Conservation (phyloP, 1,140 invertebrate genomes). For the Drosophila setifemur region DNA sequence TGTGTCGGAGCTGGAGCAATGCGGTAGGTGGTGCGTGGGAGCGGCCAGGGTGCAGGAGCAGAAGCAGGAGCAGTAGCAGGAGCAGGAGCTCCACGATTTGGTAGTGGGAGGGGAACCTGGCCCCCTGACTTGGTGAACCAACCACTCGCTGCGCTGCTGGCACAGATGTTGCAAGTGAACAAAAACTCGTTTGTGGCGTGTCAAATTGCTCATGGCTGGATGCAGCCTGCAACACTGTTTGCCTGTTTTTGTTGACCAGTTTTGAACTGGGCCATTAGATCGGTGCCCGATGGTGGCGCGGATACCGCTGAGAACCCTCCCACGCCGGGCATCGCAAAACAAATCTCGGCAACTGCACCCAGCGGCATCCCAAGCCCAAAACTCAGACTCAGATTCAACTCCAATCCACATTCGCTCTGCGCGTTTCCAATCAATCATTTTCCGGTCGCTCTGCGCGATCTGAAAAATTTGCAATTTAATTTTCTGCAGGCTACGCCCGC, state of each 20-base stretch:
- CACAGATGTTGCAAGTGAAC: slow-evolving; percentile 62
- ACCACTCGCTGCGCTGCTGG: slow-evolving; percentile 39
- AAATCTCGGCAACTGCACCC: slow-evolving; percentile 18
- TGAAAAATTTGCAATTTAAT: slow-evolving; percentile 53
- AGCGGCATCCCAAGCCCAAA: background rate
- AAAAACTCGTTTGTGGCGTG: slow-evolving; percentile 66
- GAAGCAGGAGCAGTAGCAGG: no score
- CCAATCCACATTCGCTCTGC: slow-evolving; percentile 19
- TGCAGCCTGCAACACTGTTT: slow-evolving; percentile 18
- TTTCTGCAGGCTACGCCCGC: slow-evolving; percentile 27
- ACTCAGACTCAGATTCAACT: background rate
- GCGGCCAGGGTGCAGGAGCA: no score
- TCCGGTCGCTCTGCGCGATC: background rate
- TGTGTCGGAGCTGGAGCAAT: slow-evolving; percentile 8
- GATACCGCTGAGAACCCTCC: slow-evolving; percentile 19
- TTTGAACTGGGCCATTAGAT: slow-evolving; percentile 18
- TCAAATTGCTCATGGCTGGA: slow-evolving; percentile 53
- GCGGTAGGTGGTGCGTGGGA: slow-evolving; percentile 13
- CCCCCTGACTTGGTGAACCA: slow-evolving; percentile 29
- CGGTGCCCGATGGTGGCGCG: background rate
- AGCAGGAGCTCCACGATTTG: no score
- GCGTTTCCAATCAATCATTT: slow-evolving; percentile 62
- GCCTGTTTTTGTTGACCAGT: slow-evolving; percentile 20
- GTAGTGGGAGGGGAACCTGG: slow-evolving; percentile 5
- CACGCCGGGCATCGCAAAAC: slow-evolving; percentile 17